phyloP scores from a whole-genome alignment of 1,140 invertebrate genomes.

The Euglossa dilemma region DNA sequence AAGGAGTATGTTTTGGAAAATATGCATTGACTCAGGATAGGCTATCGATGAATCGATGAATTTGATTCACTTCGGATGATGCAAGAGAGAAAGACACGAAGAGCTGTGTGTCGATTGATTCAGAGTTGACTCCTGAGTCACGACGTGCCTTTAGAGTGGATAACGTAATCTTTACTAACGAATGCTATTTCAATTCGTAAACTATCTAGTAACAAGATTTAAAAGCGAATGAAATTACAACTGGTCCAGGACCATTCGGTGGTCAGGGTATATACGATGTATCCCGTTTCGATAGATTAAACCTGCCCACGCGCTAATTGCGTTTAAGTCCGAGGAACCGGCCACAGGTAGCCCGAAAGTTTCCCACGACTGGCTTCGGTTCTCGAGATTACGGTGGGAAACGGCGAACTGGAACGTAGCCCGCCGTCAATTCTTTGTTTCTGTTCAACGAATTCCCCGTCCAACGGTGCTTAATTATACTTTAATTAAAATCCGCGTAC shows the following conservation, averaged over 20 bases:
- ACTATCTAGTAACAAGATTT: too few relatives aligned
- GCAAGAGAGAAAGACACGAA: too few relatives aligned
- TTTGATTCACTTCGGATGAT: too few relatives aligned
- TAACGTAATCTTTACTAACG: too few relatives aligned
- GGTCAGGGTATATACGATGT: background rate
- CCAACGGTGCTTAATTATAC: conserved; percentile 66
- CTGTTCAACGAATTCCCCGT: conserved; percentile 56
- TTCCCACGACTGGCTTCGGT: background rate
- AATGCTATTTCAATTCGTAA: too few relatives aligned
- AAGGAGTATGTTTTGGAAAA: too few relatives aligned
- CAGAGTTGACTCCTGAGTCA: too few relatives aligned
- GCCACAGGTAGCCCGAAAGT: background rate
- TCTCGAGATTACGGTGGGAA: background rate
- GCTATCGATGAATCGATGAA: too few relatives aligned
- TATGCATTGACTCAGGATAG: too few relatives aligned
- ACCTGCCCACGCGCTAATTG: background rate
- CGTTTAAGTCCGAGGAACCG: background rate
- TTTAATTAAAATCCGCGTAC: conserved; percentile 71
- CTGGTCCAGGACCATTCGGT: background rate
- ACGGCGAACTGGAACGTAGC: background rate
- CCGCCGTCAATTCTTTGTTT: conserved; percentile 53
- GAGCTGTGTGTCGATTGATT: too few relatives aligned
- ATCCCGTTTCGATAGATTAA: background rate
- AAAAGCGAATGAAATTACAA: background rate
- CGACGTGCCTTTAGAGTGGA: too few relatives aligned